A percentile compares a stretch with the other conserved stretches of the same genome.
Evolutionary conservation across 92 coral and sea anemone genomes (phyloP).

Genomic region (Parazoanthus atlanticus): DNA sequence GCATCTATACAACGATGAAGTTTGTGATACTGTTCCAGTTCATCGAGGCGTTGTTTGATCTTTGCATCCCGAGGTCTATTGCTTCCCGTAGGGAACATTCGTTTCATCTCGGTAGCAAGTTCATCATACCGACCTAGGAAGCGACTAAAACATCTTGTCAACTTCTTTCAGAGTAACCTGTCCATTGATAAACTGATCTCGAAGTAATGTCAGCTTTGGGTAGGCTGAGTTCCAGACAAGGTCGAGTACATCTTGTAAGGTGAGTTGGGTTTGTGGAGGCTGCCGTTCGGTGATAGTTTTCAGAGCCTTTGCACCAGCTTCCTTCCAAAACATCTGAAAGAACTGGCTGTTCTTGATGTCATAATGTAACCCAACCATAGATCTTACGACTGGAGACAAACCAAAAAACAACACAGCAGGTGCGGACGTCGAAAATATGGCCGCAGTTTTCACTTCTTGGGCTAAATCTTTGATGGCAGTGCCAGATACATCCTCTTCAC

Average conservation of each 20-base stretch:
- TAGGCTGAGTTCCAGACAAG: slow-evolving; percentile 54
- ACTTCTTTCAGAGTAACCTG: slow-evolving; percentile 42
- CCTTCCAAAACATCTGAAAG: slow-evolving; percentile 67
- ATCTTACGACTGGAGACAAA: slow-evolving; percentile 47
- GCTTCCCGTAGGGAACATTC: neutral
- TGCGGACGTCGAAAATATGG: neutral
- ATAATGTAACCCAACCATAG: slow-evolving; percentile 56
- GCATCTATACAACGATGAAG: slow-evolving; percentile 62
- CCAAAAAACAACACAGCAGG: slow-evolving; percentile 62
- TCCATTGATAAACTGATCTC: slow-evolving; percentile 48
- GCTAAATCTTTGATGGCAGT: slow-evolving; percentile 49
- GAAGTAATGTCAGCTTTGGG: slow-evolving; percentile 14
- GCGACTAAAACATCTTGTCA: slow-evolving; percentile 18
- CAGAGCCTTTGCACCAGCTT: slow-evolving; percentile 45
- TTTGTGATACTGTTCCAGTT: slow-evolving; percentile 43
- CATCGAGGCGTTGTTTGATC: slow-evolving; percentile 16
- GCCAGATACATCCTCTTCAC: slow-evolving; percentile 34
- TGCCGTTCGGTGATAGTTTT: slow-evolving; percentile 26
- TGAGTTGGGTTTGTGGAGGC: slow-evolving; percentile 15
- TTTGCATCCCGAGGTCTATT: neutral
- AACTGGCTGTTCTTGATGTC: slow-evolving; percentile 59
- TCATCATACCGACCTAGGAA: slow-evolving; percentile 14
- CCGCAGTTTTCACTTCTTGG: neutral
- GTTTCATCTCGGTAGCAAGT: slow-evolving; percentile 13
- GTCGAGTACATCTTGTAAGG: slow-evolving; percentile 53